Evolutionary conservation across 2,113 vertebrate species (phyloP).

Genomic region (Diadophis punctatus): DNA sequence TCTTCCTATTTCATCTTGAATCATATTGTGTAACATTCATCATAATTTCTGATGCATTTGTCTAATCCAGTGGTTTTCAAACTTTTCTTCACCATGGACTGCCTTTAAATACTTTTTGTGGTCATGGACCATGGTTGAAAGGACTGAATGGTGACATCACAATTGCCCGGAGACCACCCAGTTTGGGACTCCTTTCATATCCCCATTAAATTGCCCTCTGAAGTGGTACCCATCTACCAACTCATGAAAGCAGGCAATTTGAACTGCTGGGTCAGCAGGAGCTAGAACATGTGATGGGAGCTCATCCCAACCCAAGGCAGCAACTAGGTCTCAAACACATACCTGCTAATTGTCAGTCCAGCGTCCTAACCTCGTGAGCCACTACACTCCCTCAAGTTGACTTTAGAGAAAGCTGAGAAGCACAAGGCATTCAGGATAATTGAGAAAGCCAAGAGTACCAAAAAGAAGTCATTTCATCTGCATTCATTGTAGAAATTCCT

Average conservation of each 20-base stretch:
- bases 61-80: neutral
- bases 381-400: neutral
- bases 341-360: neutral
- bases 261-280: neutral
- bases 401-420: neutral
- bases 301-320: neutral
- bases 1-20: neutral
- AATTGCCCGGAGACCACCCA: neutral
- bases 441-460: neutral
- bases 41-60: neutral
- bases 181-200: neutral
- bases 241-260: neutral
- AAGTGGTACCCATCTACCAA: neutral
- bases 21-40: neutral
- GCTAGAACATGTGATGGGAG: neutral
- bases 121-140: neutral
- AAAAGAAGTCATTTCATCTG: neutral
- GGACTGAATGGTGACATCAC: neutral
- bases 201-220: neutral
- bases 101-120: neutral
- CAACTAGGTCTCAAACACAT: neutral
- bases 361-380: neutral
- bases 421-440: neutral
- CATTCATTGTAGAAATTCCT: neutral
- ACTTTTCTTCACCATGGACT: neutral